Evolutionary conservation across 2,113 vertebrate genomes (phyloP).

Genomic region (Tylochromis polylepis): DNA sequence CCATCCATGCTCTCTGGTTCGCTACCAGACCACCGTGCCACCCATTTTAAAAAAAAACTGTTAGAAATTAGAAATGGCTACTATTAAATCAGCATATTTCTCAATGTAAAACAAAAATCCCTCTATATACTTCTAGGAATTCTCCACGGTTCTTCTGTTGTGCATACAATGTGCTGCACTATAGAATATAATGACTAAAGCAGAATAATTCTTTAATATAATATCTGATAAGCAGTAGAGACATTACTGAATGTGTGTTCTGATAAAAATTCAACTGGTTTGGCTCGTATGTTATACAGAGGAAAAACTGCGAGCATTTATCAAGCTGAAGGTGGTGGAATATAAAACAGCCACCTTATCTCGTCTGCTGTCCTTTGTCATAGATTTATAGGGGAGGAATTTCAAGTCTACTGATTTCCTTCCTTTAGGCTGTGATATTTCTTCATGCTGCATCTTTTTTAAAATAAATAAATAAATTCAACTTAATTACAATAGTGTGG

Average conservation of each 20-base stretch:
- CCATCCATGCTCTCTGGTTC: neutral
- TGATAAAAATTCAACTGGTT: conserved; percentile 54
- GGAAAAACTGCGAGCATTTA: conserved; percentile 46
- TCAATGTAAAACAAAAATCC: neutral
- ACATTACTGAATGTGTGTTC: conserved; percentile 46
- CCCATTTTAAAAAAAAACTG: neutral
- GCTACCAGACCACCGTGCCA: neutral
- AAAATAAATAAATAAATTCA: neutral
- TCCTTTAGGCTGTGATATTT: conserved; percentile 19
- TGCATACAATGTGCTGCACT: neutral
- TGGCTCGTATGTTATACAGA: conserved; percentile 43
- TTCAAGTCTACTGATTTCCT: conserved; percentile 42
- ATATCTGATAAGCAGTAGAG: conserved; percentile 37
- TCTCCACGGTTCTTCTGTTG: neutral
- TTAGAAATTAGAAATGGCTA: neutral
- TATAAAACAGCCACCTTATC: conserved; percentile 60
- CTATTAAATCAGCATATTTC: neutral
- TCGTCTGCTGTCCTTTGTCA: conserved; percentile 41
- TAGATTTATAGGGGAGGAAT: conserved; percentile 61
- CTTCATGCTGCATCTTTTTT: conserved; percentile 12
- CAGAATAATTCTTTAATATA: conserved; percentile 19
- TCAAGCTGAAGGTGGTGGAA: conserved; percentile 58
- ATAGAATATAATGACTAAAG: conserved; percentile 17
- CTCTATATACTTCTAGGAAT: neutral
- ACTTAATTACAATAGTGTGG: conserved; percentile 27